Evolutionary conservation across 2,797 vertebrate genomes (phyloP), one percentile per base, ranked within the genome.

Genomic region (Oreonectes daqikongensis): DNA sequence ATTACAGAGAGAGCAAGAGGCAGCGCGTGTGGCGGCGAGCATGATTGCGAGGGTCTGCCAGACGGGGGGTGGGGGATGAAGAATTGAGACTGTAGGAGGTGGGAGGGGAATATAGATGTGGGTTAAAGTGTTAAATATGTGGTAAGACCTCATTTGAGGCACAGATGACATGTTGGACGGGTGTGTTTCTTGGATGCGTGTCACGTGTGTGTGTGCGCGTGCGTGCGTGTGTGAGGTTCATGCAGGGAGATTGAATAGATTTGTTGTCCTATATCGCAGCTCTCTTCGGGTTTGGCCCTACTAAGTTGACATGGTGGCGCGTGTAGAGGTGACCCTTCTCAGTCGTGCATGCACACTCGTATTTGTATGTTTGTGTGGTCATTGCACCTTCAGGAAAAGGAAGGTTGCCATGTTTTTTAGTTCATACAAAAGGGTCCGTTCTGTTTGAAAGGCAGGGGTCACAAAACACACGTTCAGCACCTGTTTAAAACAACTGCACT

Each of bases 81-180:
- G 50, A 53, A 20, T 53, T 53, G 24, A 24, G 55, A 28, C 55
- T 30, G 55, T 26, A 59, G 72, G 59, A 72, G 30, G 57, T 53
- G 59, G 76, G 59, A 65, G 75, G 65, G 72, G 61, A 38, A 75
- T 66, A 22, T 57, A 69, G 32, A 77, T 40, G 50, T 1, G 22
- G 75, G 75, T 61, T 77, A 63, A 77, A 77, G 65, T 69, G 75
- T 69, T 77, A 77, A 69, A 69, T 77, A 52, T 69, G 66, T 61
- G 55, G 53, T 42, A 75, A 66, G 72, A 55, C 63, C 73, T 76
- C 28, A 38, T 67, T 48, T 48, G 28, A 60, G 73, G 73, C 52
- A 48, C 26, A 42, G 22, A 22, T 32, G 22, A 66, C 64, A 59
- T 68, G 53, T 65, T 18, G 61, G 32, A 46, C 30, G 40, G 15